phyloP scores from a whole-genome alignment of 2,113 vertebrate genomes.

The Trochalopteron elliotii region DNA sequence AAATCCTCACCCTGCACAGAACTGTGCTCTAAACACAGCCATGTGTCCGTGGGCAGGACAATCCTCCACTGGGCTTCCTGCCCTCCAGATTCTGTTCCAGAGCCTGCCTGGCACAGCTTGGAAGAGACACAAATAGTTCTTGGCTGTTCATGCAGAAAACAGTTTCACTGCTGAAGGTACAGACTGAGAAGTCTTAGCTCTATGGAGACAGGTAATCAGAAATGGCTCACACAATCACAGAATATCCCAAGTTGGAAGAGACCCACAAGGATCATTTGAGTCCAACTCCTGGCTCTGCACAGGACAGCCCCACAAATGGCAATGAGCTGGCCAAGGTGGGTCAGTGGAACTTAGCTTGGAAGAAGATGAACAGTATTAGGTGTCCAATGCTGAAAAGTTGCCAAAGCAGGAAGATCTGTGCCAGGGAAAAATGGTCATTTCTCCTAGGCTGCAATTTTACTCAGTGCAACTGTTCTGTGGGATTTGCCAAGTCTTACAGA shows the following conservation, averaged over 20 bases:
- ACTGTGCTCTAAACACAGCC: not conserved
- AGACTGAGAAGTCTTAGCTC: not conserved
- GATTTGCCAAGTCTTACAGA: not conserved
- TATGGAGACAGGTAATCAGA: not conserved
- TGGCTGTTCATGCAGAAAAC: not conserved
- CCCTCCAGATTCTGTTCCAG: not conserved
- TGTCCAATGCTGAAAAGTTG: not conserved
- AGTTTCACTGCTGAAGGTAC: not conserved
- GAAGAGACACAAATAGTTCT: not conserved
- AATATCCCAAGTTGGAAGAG: not conserved
- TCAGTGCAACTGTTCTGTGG: not conserved
- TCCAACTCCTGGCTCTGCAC: not conserved
- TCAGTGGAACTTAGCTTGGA: not conserved
- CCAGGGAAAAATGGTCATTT: not conserved
- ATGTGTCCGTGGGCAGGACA: not conserved
- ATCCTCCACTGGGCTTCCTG: not conserved
- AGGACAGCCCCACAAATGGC: not conserved
- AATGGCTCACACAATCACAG: not conserved
- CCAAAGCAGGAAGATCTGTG: not conserved
- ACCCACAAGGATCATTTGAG: not conserved
- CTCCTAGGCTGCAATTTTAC: not conserved
- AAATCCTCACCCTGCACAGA: not conserved
- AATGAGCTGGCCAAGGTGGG: not conserved
- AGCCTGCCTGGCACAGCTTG: not conserved
- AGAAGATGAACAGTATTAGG: not conserved